Evolutionary conservation across 2,888 invertebrate genomes (phyloP).

Genomic region (Adela reaumurella): DNA sequence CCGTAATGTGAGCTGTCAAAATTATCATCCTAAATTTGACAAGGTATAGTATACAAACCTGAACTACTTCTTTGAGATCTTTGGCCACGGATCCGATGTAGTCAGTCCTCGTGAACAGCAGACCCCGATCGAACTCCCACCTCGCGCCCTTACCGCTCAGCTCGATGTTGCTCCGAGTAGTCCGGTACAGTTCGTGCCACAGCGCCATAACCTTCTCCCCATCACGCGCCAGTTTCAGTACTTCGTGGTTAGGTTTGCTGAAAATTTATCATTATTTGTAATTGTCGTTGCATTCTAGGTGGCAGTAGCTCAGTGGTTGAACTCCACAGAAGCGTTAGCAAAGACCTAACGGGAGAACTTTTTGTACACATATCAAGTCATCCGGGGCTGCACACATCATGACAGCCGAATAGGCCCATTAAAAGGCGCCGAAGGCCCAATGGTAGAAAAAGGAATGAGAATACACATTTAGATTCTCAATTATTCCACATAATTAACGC

Average conservation of each 20-base stretch:
- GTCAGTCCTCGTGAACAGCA: conserved; percentile 79
- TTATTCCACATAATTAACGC: not conserved
- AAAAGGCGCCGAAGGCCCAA: too few relatives aligned
- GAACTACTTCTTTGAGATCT: conserved; percentile 75
- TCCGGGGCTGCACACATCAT: too few relatives aligned
- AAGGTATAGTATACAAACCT: conserved; percentile 35
- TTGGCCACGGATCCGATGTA: conserved; percentile 78
- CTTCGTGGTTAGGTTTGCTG: conserved; percentile 50
- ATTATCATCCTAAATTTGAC: too few relatives aligned
- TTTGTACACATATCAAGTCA: too few relatives aligned
- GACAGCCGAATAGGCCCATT: too few relatives aligned
- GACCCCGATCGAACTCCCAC: conserved; percentile 88
- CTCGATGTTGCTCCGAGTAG: conserved; percentile 81
- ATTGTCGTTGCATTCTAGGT: too few relatives aligned
- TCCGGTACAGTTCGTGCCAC: conserved; percentile 74
- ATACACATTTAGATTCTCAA: too few relatives aligned
- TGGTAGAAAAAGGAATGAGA: conserved; percentile 18
- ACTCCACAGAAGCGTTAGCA: too few relatives aligned
- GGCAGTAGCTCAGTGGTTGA: too few relatives aligned
- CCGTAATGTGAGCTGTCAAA: too few relatives aligned
- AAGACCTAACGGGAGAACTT: too few relatives aligned
- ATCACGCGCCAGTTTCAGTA: conserved; percentile 50
- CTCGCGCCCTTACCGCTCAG: conserved; percentile 78
- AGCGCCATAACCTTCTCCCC: conserved; percentile 66
- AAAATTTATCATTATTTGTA: conserved; percentile 27